Evolutionary conservation across 2,113 vertebrate genomes (phyloP), one percentile per base, ranked within the genome.

Genomic region (Antennarius striatus): DNA sequence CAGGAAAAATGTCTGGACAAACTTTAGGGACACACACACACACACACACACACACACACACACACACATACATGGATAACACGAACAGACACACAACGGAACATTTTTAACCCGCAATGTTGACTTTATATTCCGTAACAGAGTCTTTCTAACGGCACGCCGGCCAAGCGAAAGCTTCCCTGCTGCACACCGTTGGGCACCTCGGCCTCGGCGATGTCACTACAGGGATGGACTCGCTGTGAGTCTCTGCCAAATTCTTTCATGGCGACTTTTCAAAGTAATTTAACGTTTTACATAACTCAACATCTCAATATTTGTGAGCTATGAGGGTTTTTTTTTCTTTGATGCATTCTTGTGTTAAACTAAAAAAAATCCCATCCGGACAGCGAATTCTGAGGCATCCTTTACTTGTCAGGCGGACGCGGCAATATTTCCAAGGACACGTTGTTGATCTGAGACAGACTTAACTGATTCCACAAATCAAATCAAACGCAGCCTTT

Each of bases 81-180:
- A 47, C 58, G 28, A 45, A 56, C 51, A 56, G 53, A 17, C 13
- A 69, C 85, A 84, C 76, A 75, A 64, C 75, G 80, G 88, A 88
- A 90, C 85, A 84, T 91, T 89, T 86, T 83, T 67, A 82, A 76
- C 63, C 88, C 85, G 88, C 89, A 90, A 82, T 90, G 89, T 89
- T 91, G 86, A 91, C 88, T 88, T 89, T 88, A 81, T 90, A 82
- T 81, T 89, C 68, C 79, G 72, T 83, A 83, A 79, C 82, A 82
- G 80, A 71, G 68, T 56, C 64, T 47, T 77, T 79, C 75, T 73
- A 74, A 82, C 63, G 45, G 56, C 57, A 47, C 39, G 13, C 60
- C 11, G 58, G 79, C 86, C 79, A 77, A 84, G 69, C 71, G 82
- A 82, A 82, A 84, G 87, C 78, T 79, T 73, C 69, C 79, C 72